Percentiles rank a stretch among this genome's conserved stretches.
Evolutionary conservation across 2,797 vertebrate species (phyloP).

Genomic region (Australoheros facetus): DNA sequence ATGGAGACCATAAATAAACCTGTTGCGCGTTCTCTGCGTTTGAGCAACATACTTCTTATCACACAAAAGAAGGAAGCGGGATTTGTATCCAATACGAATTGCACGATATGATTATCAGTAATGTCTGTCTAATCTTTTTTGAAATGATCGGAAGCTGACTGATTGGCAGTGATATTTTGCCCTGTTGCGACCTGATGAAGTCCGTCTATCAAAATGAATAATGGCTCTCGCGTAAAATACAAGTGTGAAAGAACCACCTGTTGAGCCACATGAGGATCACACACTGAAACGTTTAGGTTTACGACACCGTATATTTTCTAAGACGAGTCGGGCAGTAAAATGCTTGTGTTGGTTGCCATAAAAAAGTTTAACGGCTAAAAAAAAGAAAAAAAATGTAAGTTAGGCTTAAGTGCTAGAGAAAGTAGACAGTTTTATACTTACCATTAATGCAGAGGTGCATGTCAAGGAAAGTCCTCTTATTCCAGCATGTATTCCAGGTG

Average conservation of each 20-base stretch:
- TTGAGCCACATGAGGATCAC: constrained; percentile 24
- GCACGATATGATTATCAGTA: constrained; percentile 26
- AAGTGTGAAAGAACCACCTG: constrained; percentile 51
- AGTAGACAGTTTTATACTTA: constrained; percentile 22
- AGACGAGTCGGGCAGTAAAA: background rate
- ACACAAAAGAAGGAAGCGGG: constrained; percentile 9
- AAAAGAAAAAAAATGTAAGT: background rate
- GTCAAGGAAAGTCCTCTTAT: background rate
- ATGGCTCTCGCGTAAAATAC: constrained; percentile 7
- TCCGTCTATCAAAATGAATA: constrained; percentile 1
- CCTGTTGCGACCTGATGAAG: constrained; percentile 2
- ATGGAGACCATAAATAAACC: background rate
- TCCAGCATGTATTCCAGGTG: constrained; percentile 24
- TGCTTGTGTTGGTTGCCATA: background rate
- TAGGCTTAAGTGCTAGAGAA: background rate
- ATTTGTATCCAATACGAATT: constrained; percentile 19
- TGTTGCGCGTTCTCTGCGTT: background rate
- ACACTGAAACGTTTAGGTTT: constrained; percentile 19
- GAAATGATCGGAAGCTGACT: background rate
- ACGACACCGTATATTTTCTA: background rate
- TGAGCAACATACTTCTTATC: background rate
- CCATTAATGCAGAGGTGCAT: background rate
- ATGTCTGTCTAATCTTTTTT: constrained; percentile 40
- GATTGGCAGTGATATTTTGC: background rate
- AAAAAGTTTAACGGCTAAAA: background rate